These are phyloP conservation scores for Abrostola triplasia DNA, from an alignment of 2,888 invertebrate genomes.

Conservation along the genomic window DNA sequence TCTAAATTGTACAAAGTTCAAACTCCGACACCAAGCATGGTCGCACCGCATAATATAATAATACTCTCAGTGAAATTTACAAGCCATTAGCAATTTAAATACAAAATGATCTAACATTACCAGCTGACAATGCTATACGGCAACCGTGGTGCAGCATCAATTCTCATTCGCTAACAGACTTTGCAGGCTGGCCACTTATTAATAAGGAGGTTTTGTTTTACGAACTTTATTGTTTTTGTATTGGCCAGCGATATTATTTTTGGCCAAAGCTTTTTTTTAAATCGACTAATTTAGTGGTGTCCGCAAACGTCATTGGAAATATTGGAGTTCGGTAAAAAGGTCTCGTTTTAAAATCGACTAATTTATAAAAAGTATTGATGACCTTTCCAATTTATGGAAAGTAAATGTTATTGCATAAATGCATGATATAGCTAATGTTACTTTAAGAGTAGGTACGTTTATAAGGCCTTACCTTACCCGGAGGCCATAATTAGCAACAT, in stretches of 20 bases:
- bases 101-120: conserved; percentile 57
- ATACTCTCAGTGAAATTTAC: conserved; percentile 37
- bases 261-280: no score
- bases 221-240: no score
- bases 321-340: no score
- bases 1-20: conserved; percentile 10
- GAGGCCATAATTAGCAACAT: neutral
- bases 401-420: neutral
- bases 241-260: neutral
- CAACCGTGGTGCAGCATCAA: conserved; percentile 27
- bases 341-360: no score
- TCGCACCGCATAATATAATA: conserved; percentile 17
- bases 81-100: conserved; percentile 60
- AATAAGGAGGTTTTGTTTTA: conserved; percentile 11
- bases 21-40: conserved; percentile 6
- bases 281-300: no score
- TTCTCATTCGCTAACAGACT: conserved; percentile 17
- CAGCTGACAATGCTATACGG: conserved; percentile 54
- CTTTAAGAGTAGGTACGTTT: neutral
- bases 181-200: conserved; percentile 12
- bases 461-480: neutral
- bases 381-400: conserved; percentile 1
- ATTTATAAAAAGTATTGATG: neutral
- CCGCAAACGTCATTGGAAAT: no score
- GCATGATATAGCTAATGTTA: neutral